Evolutionary conservation across 1,140 invertebrate genomes (phyloP), one percentile per base, ranked within the genome.

Genomic region (Apis cerana): DNA sequence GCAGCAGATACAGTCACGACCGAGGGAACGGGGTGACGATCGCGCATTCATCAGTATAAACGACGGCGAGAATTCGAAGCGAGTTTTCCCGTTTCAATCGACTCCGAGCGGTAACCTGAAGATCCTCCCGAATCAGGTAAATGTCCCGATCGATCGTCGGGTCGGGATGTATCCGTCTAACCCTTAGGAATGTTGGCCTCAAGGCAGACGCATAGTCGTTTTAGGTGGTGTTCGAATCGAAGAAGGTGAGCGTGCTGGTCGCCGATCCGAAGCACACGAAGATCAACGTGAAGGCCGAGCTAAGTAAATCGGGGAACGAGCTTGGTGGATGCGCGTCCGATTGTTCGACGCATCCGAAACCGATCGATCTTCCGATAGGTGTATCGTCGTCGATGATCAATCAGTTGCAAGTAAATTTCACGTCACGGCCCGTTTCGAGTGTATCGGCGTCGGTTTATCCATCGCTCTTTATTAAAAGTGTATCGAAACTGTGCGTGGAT

Each of bases 21-120:
- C 86, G 9, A 80, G 81, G 58, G 85, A 84, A 59, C 79, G 80
- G 50, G 81, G 50, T n/a, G 67, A 85, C 67, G 82, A 86, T 58
- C 62, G 71, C 33, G 64, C 61, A 74, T 85, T 62, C 2, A 77
- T 82, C 15, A 85, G 62, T 54, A 78, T 77, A 48, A 85, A 82
- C 67, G 70, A 85, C 43, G 58, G 75, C 11, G 83, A 87, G 21
- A 83, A 90, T 2, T 43, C 77, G 19, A 91, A 79, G 48, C 85
- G 90, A 62, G 84, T 89, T 17, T 96, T 96, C 91, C 96, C 96
- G 1, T 96, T 96, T 89, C 95, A 95, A 88, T 82, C 94, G 12
- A 96, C 96, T 3, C 95, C 96, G 1, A 96, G 96, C 92, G 96
- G 96, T 81, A 96, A 96, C 88, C 92, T 96, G 69, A 96, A 96